Evolutionary conservation across 2,113 vertebrate genomes (phyloP).

Genomic region (Canis aureus): DNA sequence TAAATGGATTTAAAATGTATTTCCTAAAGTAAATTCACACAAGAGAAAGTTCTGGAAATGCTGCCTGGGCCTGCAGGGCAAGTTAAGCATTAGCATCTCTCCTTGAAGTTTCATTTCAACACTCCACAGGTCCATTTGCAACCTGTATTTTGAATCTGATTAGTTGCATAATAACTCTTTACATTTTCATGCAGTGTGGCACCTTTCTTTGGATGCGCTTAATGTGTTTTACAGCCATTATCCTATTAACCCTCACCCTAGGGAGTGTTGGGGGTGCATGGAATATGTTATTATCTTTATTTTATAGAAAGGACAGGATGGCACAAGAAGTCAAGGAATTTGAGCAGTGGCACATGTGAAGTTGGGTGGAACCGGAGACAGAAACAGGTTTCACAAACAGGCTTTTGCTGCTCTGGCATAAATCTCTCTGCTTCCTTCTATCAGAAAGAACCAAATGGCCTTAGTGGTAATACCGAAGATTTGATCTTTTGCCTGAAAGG

Average conservation of each 20-base stretch:
- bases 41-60: constrained; percentile 45
- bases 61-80: background rate
- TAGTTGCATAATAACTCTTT: constrained; percentile 65
- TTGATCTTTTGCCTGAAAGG: background rate
- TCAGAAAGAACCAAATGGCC: background rate
- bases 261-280: background rate
- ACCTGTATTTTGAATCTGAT: constrained; percentile 59
- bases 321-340: constrained; percentile 35
- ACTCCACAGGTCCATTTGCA: constrained; percentile 40
- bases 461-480: background rate
- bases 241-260: constrained; percentile 36
- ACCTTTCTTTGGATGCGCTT: constrained; percentile 68
- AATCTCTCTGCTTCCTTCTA: background rate
- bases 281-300: background rate
- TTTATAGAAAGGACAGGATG: constrained; percentile 9
- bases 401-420: background rate
- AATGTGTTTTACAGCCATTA: constrained; percentile 48
- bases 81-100: constrained; percentile 40
- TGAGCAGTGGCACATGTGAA: background rate
- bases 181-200: constrained; percentile 23
- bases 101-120: constrained; percentile 50
- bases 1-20: constrained; percentile 36
- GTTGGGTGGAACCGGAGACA: background rate
- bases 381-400: constrained; percentile 9
- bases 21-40: constrained; percentile 55